Evolutionary conservation across 2,797 vertebrate species (phyloP), one percentile per base, ranked within the genome.

Genomic region (Takifugu rubripes): DNA sequence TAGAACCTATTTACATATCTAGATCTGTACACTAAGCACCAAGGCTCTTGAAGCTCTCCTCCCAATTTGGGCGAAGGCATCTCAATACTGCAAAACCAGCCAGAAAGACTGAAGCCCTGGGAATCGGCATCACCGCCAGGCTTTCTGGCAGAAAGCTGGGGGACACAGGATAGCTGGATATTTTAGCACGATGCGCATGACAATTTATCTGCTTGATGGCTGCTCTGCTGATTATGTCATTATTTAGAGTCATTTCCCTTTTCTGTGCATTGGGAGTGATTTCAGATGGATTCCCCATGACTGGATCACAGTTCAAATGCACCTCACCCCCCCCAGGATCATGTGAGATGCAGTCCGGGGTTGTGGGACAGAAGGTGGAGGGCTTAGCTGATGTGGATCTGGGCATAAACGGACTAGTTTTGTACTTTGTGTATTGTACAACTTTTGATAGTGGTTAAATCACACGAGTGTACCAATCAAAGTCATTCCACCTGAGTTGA

Each of bases 101-200:
- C 77, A 78, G 77, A 61, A 71, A 64, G 70, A 85, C 66, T 68
- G 57, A 82, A 83, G 59, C 64, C 51, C 58, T 59, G 63, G 63
- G 64, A 63, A 70, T 56, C 26, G 72, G 60, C 77, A 81, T 78
- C 81, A 86, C 68, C 74, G 85, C 70, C 79, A 88, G 89, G 86
- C 91, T 89, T 90, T 74, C 91, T 94, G 92, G 93, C 93, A 74
- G 77, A 92, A 91, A 94, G 91, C 93, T 92, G 90, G 90, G 91
- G 90, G 90, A 93, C 93, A 93, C 78, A 69, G 93, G 94, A 93
- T 91, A 93, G 94, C 90, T 93, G 95, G 94, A 93, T 95, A 94
- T 95, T 97, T 96, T 97, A 97, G 95, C 96, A 99, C 96, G 96
- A 98, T 88, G 94, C 96, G 97, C 97, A 99, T 99, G 96, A 97